Conservation (phyloP, 2,113 vertebrate genomes). For the Tragulus kanchil region DNA sequence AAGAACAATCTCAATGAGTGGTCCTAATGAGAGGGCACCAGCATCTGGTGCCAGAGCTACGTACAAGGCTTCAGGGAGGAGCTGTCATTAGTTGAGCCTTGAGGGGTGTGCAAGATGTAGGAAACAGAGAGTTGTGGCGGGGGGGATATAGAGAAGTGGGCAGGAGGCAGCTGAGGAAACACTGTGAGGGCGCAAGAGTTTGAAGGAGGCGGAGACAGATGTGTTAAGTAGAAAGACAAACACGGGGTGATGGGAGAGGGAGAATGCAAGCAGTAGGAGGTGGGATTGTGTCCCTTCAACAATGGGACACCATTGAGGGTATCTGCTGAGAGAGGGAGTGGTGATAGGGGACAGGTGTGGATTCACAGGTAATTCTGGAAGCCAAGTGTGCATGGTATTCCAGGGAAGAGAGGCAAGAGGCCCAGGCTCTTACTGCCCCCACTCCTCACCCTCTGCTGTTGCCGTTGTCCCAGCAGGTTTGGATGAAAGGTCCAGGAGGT, state of each 20-base stretch:
- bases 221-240: neutral
- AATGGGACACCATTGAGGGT: neutral
- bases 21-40: neutral
- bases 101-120: neutral
- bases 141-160: neutral
- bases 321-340: neutral
- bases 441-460: neutral
- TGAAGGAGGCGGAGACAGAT: neutral
- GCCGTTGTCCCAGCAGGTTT: neutral
- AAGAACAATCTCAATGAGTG: neutral
- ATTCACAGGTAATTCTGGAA: constrained; percentile 13
- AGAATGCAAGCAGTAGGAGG: neutral
- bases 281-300: constrained; percentile 1
- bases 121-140: neutral
- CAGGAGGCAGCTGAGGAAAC: neutral
- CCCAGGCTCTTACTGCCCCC: neutral
- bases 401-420: neutral
- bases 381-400: neutral
- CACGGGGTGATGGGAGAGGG: neutral
- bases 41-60: fast-evolving
- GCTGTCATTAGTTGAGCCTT: neutral
- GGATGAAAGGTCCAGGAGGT: neutral
- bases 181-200: neutral
- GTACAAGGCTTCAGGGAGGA: neutral
- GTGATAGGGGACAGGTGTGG: neutral